Percentiles rank a stretch among this genome's conserved stretches.
Conservation (phyloP, 1,140 invertebrate genomes). For the Carcinoscorpius rotundicauda region DNA sequence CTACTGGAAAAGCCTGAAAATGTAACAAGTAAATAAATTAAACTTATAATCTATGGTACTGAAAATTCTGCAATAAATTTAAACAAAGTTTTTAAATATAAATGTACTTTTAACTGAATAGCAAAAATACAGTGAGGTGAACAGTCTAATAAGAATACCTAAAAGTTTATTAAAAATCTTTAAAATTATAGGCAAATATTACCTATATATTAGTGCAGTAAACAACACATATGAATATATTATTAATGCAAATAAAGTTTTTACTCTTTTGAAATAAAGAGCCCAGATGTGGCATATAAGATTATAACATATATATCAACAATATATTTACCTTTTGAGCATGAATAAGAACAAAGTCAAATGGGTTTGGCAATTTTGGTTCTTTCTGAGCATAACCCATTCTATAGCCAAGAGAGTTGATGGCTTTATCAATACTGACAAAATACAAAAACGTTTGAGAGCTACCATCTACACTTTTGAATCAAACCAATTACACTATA, state of each 20-base stretch:
- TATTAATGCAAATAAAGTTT: too few species aligned
- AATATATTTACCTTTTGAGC: slow-evolving; percentile 29
- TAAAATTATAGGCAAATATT: too few species aligned
- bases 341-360: slow-evolving; percentile 34
- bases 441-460: slow-evolving; percentile 12
- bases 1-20: slow-evolving; percentile 35
- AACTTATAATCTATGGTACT: too few species aligned
- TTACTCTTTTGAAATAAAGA: neutral
- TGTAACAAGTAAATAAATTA: slow-evolving; percentile 6
- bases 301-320: neutral
- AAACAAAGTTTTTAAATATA: too few species aligned
- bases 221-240: too few species aligned
- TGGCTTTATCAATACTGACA: slow-evolving; percentile 37
- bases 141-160: too few species aligned
- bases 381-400: slow-evolving; percentile 34
- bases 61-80: too few species aligned
- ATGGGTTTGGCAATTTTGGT: slow-evolving; percentile 33
- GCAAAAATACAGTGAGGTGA: too few species aligned
- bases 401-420: slow-evolving; percentile 35
- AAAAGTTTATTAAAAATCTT: too few species aligned
- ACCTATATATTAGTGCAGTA: too few species aligned
- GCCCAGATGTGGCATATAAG: neutral
- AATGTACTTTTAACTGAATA: too few species aligned
- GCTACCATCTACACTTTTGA: neutral
- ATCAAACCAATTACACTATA: too few species aligned